A percentile compares a stretch with the other conserved stretches of the same genome.
Evolutionary conservation across 64 coral and sea anemone genomes (phyloP).

Genomic region (Cladopsammia gracilis): DNA sequence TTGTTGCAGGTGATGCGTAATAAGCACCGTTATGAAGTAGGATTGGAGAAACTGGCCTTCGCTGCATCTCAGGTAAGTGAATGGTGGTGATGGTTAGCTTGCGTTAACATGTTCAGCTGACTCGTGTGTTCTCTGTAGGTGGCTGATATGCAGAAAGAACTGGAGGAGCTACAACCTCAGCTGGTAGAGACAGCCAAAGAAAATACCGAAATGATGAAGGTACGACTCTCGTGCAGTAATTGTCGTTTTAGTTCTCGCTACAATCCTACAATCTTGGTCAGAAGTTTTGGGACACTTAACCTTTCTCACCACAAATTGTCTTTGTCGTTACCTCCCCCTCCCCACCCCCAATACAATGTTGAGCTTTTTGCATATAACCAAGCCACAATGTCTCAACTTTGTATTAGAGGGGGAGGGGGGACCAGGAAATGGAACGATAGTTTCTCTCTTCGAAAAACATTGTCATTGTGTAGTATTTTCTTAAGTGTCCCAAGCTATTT

Average conservation of each 20-base stretch:
- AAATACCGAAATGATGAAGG: slow-evolving; percentile 93
- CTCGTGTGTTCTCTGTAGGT: slow-evolving; percentile 67
- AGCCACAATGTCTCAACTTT: too few species aligned
- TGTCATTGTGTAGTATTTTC: too few species aligned
- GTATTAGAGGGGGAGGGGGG: too few species aligned
- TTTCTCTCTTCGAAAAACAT: too few species aligned
- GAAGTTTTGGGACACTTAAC: too few species aligned
- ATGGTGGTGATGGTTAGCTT: neutral
- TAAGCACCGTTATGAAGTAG: slow-evolving; percentile 98
- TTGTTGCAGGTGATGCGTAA: slow-evolving; percentile 88
- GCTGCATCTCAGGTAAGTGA: slow-evolving; percentile 92
- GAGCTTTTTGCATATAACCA: too few species aligned
- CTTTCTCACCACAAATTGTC: too few species aligned
- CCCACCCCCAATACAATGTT: too few species aligned
- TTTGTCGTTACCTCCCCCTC: too few species aligned
- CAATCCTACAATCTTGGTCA: too few species aligned
- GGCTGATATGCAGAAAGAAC: slow-evolving; percentile 97
- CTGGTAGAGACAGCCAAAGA: slow-evolving; percentile 89
- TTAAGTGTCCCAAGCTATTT: too few species aligned
- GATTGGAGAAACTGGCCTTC: slow-evolving; percentile 96
- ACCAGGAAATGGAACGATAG: too few species aligned
- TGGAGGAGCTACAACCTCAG: slow-evolving; percentile 93
- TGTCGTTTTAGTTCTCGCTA: neutral
- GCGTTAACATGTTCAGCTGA: neutral
- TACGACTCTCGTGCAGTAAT: neutral